phyloP scores from a whole-genome alignment of 2,797 vertebrate genomes.

The Falco concolor region DNA sequence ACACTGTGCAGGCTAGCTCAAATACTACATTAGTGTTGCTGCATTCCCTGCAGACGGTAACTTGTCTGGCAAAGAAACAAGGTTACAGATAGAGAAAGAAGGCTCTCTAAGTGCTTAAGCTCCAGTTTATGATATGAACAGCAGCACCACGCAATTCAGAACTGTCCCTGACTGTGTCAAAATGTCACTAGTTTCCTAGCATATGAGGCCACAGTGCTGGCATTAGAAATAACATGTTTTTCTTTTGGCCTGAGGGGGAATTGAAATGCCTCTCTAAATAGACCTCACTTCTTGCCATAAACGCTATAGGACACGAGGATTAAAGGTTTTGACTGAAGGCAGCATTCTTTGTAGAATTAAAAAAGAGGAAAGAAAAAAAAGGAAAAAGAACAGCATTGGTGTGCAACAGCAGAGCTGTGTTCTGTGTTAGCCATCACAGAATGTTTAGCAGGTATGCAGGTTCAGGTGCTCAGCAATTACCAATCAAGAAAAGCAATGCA shows the following conservation, averaged over 20 bases:
- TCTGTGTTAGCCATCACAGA: not conserved
- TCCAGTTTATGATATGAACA: conserved; percentile 49
- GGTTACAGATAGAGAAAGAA: conserved; percentile 34
- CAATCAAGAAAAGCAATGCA: not conserved
- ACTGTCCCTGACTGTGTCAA: conserved; percentile 53
- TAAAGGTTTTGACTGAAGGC: conserved; percentile 29
- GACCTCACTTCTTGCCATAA: conserved; percentile 38
- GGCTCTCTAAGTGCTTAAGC: conserved; percentile 26
- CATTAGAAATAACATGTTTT: conserved; percentile 62
- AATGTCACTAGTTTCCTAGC: conserved; percentile 57
- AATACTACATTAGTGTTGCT: not conserved
- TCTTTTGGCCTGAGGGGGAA: conserved; percentile 48
- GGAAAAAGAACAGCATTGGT: fast-evolving
- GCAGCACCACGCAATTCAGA: conserved; percentile 41
- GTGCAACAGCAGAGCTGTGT: not conserved
- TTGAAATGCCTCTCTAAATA: conserved; percentile 60
- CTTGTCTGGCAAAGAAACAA: conserved; percentile 47
- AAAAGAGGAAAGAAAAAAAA: not conserved
- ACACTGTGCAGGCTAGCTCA: not conserved
- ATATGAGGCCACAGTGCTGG: conserved; percentile 32
- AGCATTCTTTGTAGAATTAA: conserved; percentile 53
- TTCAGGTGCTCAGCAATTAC: not conserved
- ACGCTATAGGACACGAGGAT: not conserved
- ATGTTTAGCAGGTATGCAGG: not conserved
- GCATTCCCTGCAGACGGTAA: conserved; percentile 25